Evolutionary conservation across 2,113 vertebrate species (phyloP).

Genomic region (Calidris pygmaea): DNA sequence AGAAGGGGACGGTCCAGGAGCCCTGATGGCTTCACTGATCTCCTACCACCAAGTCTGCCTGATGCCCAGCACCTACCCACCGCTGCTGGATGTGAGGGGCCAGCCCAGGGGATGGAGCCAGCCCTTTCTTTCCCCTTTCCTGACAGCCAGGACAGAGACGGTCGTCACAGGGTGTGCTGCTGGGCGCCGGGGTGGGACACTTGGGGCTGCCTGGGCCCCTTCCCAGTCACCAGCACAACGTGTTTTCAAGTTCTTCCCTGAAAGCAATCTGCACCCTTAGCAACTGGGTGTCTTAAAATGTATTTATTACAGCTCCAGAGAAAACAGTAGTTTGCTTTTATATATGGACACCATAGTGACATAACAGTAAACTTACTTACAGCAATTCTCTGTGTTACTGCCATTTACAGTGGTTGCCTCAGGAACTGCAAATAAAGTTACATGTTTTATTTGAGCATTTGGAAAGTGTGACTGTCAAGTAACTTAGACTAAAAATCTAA

Average conservation of each 20-base stretch:
- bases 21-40: not conserved
- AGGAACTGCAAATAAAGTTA: constrained; percentile 63
- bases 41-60: not conserved
- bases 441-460: constrained; percentile 44
- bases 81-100: fast-evolving
- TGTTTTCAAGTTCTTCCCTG: not conserved
- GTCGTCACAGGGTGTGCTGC: not conserved
- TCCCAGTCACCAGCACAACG: not conserved
- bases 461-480: constrained; percentile 39
- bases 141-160: not conserved
- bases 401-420: constrained; percentile 61
- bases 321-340: constrained; percentile 66
- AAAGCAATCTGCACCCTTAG: constrained; percentile 15
- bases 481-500: constrained; percentile 2
- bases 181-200: not conserved
- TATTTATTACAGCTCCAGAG: constrained; percentile 58
- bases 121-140: not conserved
- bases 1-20: fast-evolving
- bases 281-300: constrained; percentile 50
- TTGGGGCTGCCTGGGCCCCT: not conserved
- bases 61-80: not conserved
- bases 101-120: fast-evolving
- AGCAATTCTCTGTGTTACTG: constrained; percentile 50
- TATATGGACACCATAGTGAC: constrained; percentile 68
- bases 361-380: constrained; percentile 69